Evolutionary conservation across 2,113 vertebrate species (phyloP), one percentile per base, ranked within the genome.

Genomic region (Oncorhynchus kisutch): DNA sequence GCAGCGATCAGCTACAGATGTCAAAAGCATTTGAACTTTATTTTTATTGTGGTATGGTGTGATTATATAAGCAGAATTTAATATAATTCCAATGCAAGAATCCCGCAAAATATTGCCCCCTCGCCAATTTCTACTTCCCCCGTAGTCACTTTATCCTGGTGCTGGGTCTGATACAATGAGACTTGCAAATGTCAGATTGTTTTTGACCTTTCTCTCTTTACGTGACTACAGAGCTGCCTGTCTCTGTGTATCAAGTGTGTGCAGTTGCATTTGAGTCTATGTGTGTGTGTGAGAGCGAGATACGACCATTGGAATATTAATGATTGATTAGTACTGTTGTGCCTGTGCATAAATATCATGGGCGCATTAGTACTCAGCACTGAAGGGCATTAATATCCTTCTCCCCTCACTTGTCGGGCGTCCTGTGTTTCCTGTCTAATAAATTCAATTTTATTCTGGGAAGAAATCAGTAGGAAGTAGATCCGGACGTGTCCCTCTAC

Each of bases 251-350:
- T 24, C n/a, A n/a, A 4, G 22, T 66, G 25, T 27, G 14, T 67
- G 65, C 25, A 31, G 20, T n/a, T 67, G 65, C 13, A 67, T 67
- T 14, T 12, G 62, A 62, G 74, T 65, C 82, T 68, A 71, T 64
- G 24, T 9, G n/a, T 51, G 64, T 29, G 64, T n/a, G 39, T 49
- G 34, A 49, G 34, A 48, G 68, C 14, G 67, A 39, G 72, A 72
- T 81, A 45, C 34, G 75, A 73, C 82, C 75, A 75, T 71, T 74
- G 84, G 85, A 84, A 89, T 90, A 89, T 85, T 88, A 87, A 90
- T 89, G 84, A 88, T 86, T 85, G 82, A 91, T 91, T 87, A 87
- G 81, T 66, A 27, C 71, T 57, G 80, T 74, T 81, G 29, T 88
- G 89, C 48, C 71, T 25, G 8, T 75, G 87, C 87, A 92, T 89